A percentile compares a stretch with the other conserved stretches of the same genome.
phyloP scores from a whole-genome alignment of 2,888 invertebrate species.

The Drosophila meridionalis region DNA sequence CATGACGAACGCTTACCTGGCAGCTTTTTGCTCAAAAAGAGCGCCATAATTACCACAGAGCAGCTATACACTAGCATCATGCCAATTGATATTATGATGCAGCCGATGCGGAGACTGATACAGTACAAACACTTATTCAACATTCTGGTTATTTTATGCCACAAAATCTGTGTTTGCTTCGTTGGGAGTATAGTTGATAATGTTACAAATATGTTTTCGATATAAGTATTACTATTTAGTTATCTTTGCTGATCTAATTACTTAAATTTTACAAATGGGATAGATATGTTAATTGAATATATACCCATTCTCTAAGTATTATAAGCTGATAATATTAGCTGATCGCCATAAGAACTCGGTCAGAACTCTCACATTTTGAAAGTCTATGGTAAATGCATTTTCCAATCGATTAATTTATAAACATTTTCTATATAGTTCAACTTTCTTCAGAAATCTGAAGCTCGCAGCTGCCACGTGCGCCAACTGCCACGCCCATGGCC shows the following conservation, averaged over 20 bases:
- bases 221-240: not conserved
- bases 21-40: not conserved
- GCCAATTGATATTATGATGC: not conserved
- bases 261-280: no score
- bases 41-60: not conserved
- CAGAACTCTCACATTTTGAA: slow-evolving; percentile 2
- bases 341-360: no score
- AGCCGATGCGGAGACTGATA: slow-evolving; percentile 7
- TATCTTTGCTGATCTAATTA: not conserved
- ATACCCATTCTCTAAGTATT: no score
- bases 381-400: slow-evolving; percentile 14
- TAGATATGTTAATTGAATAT: no score
- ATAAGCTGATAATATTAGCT: not conserved
- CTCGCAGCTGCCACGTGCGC: slow-evolving; percentile 48
- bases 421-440: slow-evolving; percentile 10
- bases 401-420: slow-evolving; percentile 1
- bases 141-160: slow-evolving; percentile 9
- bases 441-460: slow-evolving; percentile 46
- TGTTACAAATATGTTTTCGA: no score
- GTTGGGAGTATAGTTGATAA: not conserved
- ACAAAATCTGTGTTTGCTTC: slow-evolving; percentile 12
- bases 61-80: slow-evolving; percentile 9
- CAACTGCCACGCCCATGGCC: slow-evolving; percentile 37
- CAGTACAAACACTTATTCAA: slow-evolving; percentile 16
- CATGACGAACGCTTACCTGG: slow-evolving; percentile 24